A percentile compares a stretch with the other conserved stretches of the same genome.
phyloP scores from a whole-genome alignment of 2,797 vertebrate genomes.

The Cyclura pinguis region DNA sequence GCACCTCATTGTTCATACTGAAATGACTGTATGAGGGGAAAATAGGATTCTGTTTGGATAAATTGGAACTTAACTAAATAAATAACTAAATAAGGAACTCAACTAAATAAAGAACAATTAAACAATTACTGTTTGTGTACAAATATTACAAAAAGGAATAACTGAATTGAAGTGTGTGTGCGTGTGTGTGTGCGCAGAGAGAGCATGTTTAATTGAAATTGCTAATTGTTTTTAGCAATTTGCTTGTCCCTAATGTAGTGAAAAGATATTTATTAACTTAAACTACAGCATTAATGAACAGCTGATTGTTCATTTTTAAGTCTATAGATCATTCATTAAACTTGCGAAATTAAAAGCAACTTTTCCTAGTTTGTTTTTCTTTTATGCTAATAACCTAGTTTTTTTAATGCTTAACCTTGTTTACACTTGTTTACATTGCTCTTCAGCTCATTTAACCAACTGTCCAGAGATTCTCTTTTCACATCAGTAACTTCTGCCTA shows the following conservation, averaged over 20 bases:
- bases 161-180: not conserved
- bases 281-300: slow-evolving; percentile 18
- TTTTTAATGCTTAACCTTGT: slow-evolving; percentile 9
- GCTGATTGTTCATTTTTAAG: slow-evolving; percentile 7
- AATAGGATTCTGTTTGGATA: slow-evolving; percentile 34
- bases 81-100: not conserved
- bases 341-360: slow-evolving; percentile 43
- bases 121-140: not conserved
- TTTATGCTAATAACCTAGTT: not conserved
- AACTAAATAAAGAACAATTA: slow-evolving; percentile 2
- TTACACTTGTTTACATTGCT: slow-evolving; percentile 40
- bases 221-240: slow-evolving; percentile 19
- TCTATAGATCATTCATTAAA: slow-evolving; percentile 16
- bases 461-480: slow-evolving; percentile 45
- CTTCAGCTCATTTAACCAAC: slow-evolving; percentile 55
- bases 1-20: not conserved
- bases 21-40: not conserved
- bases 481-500: slow-evolving; percentile 57
- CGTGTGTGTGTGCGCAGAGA: too few relatives aligned
- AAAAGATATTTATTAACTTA: slow-evolving; percentile 12
- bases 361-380: slow-evolving; percentile 44
- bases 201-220: not conserved
- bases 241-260: not conserved
- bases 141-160: not conserved
- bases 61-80: not conserved